Percentiles rank a stretch among this genome's conserved stretches.
phyloP scores from a whole-genome alignment of 2,113 vertebrate species.

The Anhinga anhinga region DNA sequence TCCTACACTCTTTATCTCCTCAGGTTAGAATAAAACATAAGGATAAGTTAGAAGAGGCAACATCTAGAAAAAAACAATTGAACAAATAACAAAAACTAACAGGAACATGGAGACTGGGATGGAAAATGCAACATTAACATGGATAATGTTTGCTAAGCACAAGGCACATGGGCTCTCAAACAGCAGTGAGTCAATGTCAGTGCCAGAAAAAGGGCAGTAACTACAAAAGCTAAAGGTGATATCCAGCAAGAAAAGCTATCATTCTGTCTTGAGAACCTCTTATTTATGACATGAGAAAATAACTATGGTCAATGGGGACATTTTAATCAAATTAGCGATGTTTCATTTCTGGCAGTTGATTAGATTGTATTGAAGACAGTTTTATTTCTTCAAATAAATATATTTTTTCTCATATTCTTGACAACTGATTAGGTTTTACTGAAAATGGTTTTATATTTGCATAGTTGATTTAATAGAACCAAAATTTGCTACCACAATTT shows the following conservation, averaged over 20 bases:
- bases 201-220: neutral
- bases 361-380: neutral
- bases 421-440: neutral
- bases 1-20: neutral
- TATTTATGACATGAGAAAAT: neutral
- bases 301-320: neutral
- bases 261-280: neutral
- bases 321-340: neutral
- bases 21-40: neutral
- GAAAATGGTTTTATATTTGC: neutral
- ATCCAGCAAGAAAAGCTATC: neutral
- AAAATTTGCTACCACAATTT: neutral
- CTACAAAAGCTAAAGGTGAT: neutral
- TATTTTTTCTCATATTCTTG: neutral
- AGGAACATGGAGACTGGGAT: neutral
- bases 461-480: neutral
- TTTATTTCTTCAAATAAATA: neutral
- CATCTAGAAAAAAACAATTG: neutral
- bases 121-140: neutral
- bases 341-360: neutral
- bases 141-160: neutral
- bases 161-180: neutral
- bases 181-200: neutral
- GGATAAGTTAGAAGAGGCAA: neutral
- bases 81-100: neutral